Evolutionary conservation across 2,113 vertebrate genomes (phyloP).

Genomic region (Callionymus lyra): DNA sequence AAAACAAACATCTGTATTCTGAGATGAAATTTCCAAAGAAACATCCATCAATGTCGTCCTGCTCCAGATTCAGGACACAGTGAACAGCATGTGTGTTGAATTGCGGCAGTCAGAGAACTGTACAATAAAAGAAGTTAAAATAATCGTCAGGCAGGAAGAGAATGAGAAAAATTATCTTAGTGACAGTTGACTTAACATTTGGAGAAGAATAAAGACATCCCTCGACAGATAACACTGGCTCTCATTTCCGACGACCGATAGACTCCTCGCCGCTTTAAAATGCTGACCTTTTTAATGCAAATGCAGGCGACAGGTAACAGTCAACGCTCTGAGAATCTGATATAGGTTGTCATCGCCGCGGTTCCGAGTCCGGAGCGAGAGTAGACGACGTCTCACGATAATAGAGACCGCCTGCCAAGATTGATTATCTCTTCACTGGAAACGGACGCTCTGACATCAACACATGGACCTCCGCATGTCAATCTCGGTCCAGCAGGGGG

Average conservation of each 20-base stretch:
- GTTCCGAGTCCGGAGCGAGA: background rate
- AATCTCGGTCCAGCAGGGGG: constrained; percentile 16
- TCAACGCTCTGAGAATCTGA: too few species aligned
- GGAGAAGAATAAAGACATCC: too few species aligned
- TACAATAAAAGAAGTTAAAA: too few species aligned
- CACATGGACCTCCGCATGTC: constrained; percentile 17
- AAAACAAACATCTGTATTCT: too few species aligned
- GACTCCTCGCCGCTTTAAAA: too few species aligned
- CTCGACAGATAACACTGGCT: too few species aligned
- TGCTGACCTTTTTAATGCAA: constrained; percentile 15
- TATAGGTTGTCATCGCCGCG: constrained; percentile 20
- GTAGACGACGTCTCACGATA: constrained; percentile 10
- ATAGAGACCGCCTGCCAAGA: constrained; percentile 30
- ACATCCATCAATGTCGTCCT: constrained; percentile 15
- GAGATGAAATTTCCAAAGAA: constrained; percentile 6
- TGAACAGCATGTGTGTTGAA: constrained; percentile 1
- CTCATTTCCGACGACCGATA: too few species aligned
- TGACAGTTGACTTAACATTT: too few species aligned
- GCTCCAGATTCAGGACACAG: constrained; percentile 11
- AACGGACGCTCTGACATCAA: constrained; percentile 24
- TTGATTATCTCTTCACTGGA: constrained; percentile 37
- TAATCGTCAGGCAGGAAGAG: too few species aligned
- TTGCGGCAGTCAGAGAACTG: background rate
- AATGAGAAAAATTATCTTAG: too few species aligned
- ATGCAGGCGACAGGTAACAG: constrained; percentile 8